Evolutionary conservation across 1,140 invertebrate genomes (phyloP), one percentile per base, ranked within the genome.

Genomic region (Batillaria attramentaria): DNA sequence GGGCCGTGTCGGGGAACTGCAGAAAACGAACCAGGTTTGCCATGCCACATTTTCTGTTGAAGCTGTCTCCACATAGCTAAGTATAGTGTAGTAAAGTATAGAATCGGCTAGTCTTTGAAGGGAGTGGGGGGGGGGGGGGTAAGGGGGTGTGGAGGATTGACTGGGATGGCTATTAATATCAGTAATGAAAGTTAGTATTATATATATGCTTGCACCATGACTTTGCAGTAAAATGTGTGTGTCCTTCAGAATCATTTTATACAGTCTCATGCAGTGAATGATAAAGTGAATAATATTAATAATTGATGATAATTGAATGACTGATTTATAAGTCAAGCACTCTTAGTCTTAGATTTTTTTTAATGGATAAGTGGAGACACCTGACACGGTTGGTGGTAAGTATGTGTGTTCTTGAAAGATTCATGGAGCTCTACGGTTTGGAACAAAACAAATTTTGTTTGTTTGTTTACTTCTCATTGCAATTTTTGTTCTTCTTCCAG

Each of bases 21-120:
- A 96, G 89, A 96, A 97, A 81, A 95, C 95, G 87, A 98, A 98
- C 91, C 95, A 95, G 91, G 95, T 95, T 88, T 33, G 72, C 57
- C 28, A 3, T n/a, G n/a, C 39, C 1, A n/a, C n/a, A n/a, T n/a
- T n/a, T n/a, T n/a, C n/a, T n/a, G n/a, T n/a, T n/a, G n/a, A n/a
- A n/a, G n/a, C n/a, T n/a, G n/a, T n/a, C n/a, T n/a, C n/a, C n/a
- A n/a, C n/a, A n/a, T n/a, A n/a, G n/a, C n/a, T n/a, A n/a, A n/a
- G n/a, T n/a, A n/a, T n/a, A n/a, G n/a, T n/a, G n/a, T n/a, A n/a
- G n/a, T n/a, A n/a, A n/a, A n/a, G n/a, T n/a, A n/a, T n/a, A n/a
- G n/a, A n/a, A n/a, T n/a, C n/a, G n/a, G n/a, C n/a, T n/a, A n/a
- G n/a, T n/a, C n/a, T n/a, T n/a, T n/a, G n/a, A n/a, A n/a, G n/a